Evolutionary conservation across 2,888 invertebrate species (phyloP).

Genomic region (Orthosia gothica): DNA sequence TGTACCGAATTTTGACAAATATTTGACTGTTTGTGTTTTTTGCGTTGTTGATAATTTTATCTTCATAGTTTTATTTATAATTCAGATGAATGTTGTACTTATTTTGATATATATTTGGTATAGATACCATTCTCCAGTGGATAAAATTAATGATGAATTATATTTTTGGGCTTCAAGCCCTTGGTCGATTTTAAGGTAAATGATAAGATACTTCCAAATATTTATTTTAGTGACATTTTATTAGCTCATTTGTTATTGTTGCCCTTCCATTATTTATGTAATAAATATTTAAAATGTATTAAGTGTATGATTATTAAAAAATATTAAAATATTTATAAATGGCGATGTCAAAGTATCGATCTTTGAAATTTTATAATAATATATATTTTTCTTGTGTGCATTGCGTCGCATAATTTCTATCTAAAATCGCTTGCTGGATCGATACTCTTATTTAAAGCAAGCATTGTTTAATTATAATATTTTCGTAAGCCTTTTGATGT

Average conservation of each 20-base stretch:
- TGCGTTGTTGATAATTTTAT: conserved; percentile 39
- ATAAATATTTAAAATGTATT: conserved; percentile 61
- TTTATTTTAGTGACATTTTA: conserved; percentile 71
- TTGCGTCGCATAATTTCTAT: conserved; percentile 19
- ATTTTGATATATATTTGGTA: conserved; percentile 44
- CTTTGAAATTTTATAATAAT: conserved; percentile 32
- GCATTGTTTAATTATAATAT: conserved; percentile 45
- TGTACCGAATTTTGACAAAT: conserved; percentile 10
- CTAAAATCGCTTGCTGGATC: conserved; percentile 22
- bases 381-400: conserved; percentile 22
- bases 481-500: conserved; percentile 55
- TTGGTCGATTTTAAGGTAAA: conserved; percentile 70
- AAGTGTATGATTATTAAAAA: conserved; percentile 49
- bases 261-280: conserved; percentile 72
- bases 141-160: conserved; percentile 57
- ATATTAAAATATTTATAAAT: conserved; percentile 47
- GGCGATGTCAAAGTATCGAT: conserved; percentile 33
- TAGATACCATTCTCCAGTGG: conserved; percentile 45
- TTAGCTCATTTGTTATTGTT: conserved; percentile 70
- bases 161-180: conserved; percentile 75
- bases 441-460: conserved; percentile 44
- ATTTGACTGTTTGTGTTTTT: conserved; percentile 18
- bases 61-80: conserved; percentile 21
- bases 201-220: conserved; percentile 70
- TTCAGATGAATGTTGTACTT: conserved; percentile 40